phyloP scores from a whole-genome alignment of 2,888 invertebrate genomes.

The Brachynemurus nebulosus region DNA sequence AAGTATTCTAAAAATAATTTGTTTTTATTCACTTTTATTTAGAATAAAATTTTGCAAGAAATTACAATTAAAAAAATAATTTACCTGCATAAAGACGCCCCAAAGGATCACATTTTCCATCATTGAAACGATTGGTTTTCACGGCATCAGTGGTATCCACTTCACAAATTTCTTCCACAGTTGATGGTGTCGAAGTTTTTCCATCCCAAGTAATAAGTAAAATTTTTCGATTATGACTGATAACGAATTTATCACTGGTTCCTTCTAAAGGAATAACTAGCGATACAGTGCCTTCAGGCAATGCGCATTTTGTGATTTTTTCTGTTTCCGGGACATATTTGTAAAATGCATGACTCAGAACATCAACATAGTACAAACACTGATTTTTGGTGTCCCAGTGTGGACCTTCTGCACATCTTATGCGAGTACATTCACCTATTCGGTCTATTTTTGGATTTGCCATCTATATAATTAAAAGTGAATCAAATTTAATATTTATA shows the following conservation, averaged over 20 bases:
- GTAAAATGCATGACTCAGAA: slow-evolving; percentile 33
- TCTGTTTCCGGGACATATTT: slow-evolving; percentile 36
- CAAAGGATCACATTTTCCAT: slow-evolving; percentile 61
- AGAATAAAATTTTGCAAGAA: no score
- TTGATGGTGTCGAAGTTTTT: slow-evolving; percentile 33
- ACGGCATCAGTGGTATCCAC: slow-evolving; percentile 38
- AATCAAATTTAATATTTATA: no score
- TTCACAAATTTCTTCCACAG: slow-evolving; percentile 36
- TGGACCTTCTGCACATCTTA: no score
- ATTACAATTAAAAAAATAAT: slow-evolving; percentile 12
- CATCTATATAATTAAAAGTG: no score
- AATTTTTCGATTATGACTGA: slow-evolving; percentile 45
- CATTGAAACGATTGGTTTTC: slow-evolving; percentile 51
- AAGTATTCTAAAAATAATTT: no score
- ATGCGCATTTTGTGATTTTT: slow-evolving; percentile 35
- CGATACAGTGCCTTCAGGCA: slow-evolving; percentile 26
- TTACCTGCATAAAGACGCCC: slow-evolving; percentile 62
- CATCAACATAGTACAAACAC: slow-evolving; percentile 52
- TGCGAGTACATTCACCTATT: no score
- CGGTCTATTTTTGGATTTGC: no score
- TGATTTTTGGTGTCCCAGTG: slow-evolving; percentile 50
- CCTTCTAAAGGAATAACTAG: slow-evolving; percentile 52
- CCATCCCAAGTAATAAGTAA: slow-evolving; percentile 52
- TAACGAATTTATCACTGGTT: slow-evolving; percentile 42
- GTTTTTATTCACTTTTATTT: no score